Conservation (phyloP, 2,888 invertebrate species). For the Netelia fuscicornis region DNA sequence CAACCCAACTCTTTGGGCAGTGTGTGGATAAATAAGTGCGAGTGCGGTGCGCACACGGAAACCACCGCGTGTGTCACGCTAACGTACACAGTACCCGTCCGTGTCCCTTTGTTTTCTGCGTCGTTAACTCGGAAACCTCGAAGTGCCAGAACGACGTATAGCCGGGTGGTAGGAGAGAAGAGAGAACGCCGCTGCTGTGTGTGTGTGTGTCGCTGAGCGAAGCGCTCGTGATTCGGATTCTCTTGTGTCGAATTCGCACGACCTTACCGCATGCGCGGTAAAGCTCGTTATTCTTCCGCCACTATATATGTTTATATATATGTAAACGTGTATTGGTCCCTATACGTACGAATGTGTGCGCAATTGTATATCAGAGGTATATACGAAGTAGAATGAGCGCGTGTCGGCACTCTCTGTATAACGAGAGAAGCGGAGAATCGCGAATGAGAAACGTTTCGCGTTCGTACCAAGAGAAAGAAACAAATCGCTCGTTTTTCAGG, state of each 20-base stretch:
- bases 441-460: constrained; percentile 70
- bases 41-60: constrained; percentile 12
- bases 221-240: constrained; percentile 39
- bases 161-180: constrained; percentile 18
- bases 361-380: constrained; percentile 2
- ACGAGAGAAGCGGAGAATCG: constrained; percentile 23
- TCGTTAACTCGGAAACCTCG: constrained; percentile 55
- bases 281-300: constrained; percentile 26
- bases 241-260: constrained; percentile 39
- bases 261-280: constrained; percentile 27
- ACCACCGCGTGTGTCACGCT: constrained; percentile 17
- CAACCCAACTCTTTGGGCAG: constrained; percentile 25
- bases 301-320: constrained; percentile 2
- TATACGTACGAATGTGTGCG: background rate
- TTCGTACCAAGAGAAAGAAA: constrained; percentile 64
- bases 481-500: constrained; percentile 65
- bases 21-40: constrained; percentile 9
- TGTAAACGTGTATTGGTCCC: background rate
- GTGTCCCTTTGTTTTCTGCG: constrained; percentile 63
- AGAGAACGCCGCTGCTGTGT: background rate
- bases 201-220: background rate
- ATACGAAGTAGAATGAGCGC: constrained; percentile 26
- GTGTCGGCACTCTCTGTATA: constrained; percentile 53
- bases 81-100: constrained; percentile 43
- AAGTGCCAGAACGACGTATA: constrained; percentile 48